Evolutionary conservation across 2,113 vertebrate species (phyloP), one percentile per base, ranked within the genome.

Genomic region (Dicrurus megarhynchus): DNA sequence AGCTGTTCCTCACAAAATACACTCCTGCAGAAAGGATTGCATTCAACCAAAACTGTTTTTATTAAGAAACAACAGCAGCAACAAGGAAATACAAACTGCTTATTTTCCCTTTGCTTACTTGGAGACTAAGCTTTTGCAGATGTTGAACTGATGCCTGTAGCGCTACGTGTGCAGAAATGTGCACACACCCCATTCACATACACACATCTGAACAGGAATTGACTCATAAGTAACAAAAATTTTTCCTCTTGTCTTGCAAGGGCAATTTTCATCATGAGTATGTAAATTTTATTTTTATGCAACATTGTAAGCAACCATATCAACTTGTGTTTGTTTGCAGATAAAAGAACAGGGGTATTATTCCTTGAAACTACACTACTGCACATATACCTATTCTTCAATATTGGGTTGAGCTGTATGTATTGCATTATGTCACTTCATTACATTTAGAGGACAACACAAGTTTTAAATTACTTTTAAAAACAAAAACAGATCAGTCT

Each of bases 1-100:
- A 49, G 84, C 81, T 95, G 95, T 86, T 95, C 77, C 63, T 95
- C 77, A 96, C 32, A 97, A 97, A 97, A 97, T 35, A 87, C 50
- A 87, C 88, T 79, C 90, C 74, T 85, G 55, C 59, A 76, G 81
- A 95, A 95, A 95, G 90, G 37, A 96, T 96, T 94, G 92, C 42
- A 92, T 83, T 96, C 77, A 97, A 89, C 68, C 93, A 96, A 78
- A 82, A 90, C 60, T 50, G 46, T 60, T 44, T 78, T 93, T 95
- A 95, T 17, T 16, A 68, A 93, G 71, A 95, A 96, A 85, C 13
- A 92, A 46, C 67, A 93, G 84, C 67, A 97, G 76, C 55, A 94
- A 70, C 49, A 50, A 37, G 80, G 74, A 96, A 95, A 97, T 74
- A 94, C 4, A 65, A 97, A 91, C 75, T 87, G 81, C 63, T 92